These are phyloP conservation scores for Notodonta dromedarius DNA, from an alignment of 2,888 invertebrate genomes.

Conservation along the genomic window DNA sequence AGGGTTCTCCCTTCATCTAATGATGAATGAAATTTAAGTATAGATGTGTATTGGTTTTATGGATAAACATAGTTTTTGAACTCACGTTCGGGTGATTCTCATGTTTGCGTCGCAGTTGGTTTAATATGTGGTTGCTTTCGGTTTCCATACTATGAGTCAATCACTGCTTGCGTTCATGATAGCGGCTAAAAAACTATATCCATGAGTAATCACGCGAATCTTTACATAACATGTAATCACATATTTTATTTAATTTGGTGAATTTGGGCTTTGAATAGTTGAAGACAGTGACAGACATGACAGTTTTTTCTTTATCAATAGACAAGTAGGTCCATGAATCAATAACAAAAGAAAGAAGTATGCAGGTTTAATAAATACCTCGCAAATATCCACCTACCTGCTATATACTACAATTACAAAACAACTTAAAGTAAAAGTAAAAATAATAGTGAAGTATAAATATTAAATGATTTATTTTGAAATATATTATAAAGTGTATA, in stretches of 20 bases:
- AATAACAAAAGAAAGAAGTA: no score
- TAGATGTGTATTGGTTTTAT: no score
- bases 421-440: no score
- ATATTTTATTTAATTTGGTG: conserved; percentile 26
- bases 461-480: no score
- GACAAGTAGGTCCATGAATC: neutral
- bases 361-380: no score
- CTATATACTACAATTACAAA: no score
- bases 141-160: conserved; percentile 58
- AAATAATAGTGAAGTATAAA: no score
- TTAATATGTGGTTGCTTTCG: conserved; percentile 58
- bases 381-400: no score
- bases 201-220: conserved; percentile 45
- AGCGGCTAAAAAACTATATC: conserved; percentile 26
- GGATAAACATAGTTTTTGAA: neutral
- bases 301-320: neutral
- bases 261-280: conserved; percentile 12
- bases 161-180: conserved; percentile 35
- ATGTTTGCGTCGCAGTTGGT: conserved; percentile 61
- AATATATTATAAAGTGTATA: no score
- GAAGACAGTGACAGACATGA: neutral
- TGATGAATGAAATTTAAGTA: no score
- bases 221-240: conserved; percentile 30
- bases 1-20: no score
- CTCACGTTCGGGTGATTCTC: conserved; percentile 50